Percentiles rank a stretch among this genome's conserved stretches.
Evolutionary conservation across 2,113 vertebrate genomes (phyloP).

Genomic region (Plotosus lineatus): DNA sequence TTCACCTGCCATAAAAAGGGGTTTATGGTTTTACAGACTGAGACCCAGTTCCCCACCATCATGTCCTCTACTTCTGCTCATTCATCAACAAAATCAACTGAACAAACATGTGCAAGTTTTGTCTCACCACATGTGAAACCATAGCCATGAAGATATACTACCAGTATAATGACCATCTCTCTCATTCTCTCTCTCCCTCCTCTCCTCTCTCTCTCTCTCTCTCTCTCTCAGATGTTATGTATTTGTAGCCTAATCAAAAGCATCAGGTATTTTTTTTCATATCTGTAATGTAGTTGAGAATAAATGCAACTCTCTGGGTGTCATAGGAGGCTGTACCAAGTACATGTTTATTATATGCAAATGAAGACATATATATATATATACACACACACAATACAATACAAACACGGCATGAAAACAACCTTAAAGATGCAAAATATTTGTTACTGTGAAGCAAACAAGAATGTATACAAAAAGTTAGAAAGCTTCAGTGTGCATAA

Average conservation of each 20-base stretch:
- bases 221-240: not conserved
- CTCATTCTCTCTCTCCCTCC: not conserved
- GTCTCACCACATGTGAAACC: not conserved
- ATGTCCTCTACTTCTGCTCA: not conserved
- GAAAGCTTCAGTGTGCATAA: too few relatives aligned
- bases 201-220: not conserved
- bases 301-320: constrained; percentile 17
- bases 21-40: not conserved
- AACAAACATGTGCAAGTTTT: not conserved
- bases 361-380: too few relatives aligned
- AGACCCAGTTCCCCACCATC: not conserved
- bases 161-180: not conserved
- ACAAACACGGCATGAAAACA: too few relatives aligned
- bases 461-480: too few relatives aligned
- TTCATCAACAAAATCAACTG: not conserved
- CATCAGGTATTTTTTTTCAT: not conserved
- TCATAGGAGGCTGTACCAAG: constrained; percentile 38
- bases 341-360: constrained; percentile 26
- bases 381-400: too few relatives aligned
- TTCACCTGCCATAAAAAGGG: constrained; percentile 17
- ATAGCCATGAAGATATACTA: constrained; percentile 9
- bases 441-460: too few relatives aligned
- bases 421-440: too few relatives aligned
- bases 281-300: constrained; percentile 29
- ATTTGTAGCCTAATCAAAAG: constrained; percentile 1